Evolutionary conservation across 2,797 vertebrate species (phyloP).

Genomic region (Sandelia bainsii): DNA sequence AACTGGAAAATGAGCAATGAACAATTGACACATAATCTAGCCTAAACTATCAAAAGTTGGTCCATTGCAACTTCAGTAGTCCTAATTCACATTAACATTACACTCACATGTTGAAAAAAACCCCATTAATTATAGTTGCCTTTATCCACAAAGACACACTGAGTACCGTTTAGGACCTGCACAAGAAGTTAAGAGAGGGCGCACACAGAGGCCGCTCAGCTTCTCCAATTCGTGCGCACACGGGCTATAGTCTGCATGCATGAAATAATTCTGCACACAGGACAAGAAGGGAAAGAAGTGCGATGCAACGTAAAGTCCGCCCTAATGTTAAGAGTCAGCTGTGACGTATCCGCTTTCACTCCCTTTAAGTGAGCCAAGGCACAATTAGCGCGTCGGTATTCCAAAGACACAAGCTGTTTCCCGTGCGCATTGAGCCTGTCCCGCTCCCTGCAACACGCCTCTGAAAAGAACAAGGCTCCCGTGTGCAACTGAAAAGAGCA

Average conservation of each 20-base stretch:
- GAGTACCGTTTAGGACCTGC: neutral
- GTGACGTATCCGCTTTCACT: conserved; percentile 55
- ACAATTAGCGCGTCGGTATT: conserved; percentile 45
- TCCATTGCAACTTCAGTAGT: too few species aligned
- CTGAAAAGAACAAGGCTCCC: conserved; percentile 10
- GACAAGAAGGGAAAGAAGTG: neutral
- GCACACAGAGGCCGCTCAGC: neutral
- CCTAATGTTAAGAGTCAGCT: conserved; percentile 43
- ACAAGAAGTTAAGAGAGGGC: neutral
- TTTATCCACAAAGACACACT: neutral
- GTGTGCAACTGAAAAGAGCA: conserved; percentile 19
- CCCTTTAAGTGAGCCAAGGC: conserved; percentile 19
- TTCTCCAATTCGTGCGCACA: conserved; percentile 18
- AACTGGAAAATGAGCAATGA: neutral
- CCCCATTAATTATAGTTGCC: neutral
- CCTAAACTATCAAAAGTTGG: too few species aligned
- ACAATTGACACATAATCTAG: neutral
- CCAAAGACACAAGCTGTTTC: conserved; percentile 13
- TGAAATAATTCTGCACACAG: conserved; percentile 19
- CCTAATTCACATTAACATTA: neutral
- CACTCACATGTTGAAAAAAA: neutral
- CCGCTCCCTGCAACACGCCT: conserved; percentile 28
- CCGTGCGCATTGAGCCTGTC: conserved; percentile 33
- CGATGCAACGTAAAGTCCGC: conserved; percentile 3
- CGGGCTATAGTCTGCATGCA: conserved; percentile 1